Base-by-base conservation (phyloP, 1,140 invertebrate species). In the Drosophila truncata region DNA sequence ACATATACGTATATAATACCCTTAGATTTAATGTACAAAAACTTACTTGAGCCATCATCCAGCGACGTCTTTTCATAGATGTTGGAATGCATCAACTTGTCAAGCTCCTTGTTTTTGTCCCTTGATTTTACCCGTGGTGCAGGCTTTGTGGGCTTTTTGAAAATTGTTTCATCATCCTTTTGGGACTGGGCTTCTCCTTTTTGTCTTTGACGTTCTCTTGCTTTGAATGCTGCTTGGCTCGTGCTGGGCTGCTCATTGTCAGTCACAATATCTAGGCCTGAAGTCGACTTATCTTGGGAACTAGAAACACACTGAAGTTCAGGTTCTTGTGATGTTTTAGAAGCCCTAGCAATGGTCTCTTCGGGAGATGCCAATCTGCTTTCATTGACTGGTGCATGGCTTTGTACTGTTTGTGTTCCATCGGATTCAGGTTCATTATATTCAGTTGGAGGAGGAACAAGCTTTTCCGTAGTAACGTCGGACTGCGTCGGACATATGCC, bases 171-270 rank as follows among this genome's bases (percentile, higher is more conserved):
- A 23, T 63, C 20, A 4, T 57, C 35, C 0, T 3, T 29, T 18
- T 27, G n/a, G 23, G 13, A 2, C 25, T 25, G 7, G 7, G 16
- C 9, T 29, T 58, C n/a, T 9, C 7, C 3, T n/a, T 9, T 20
- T 23, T 23, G 14, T 2, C n/a, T 5, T 23, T 29, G 13, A 31
- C 29, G 13, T 29, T 44, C 44, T 67, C 18, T 29, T 9, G 69
- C 69, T 14, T 70, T 18, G 6, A 47, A 50, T 41, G 85, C 81
- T 1, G 66, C 70, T 31, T 11, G 42, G 20, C 85, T 88, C 0
- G 85, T 88, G 41, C 85, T 88, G 2, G 85, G 85, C 10, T n/a
- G 20, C 42, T 69, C 69, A 1, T 81, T 67, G 23, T 64, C 50
- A 11, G 8, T 23, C 50, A 14, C 50, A 10, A 54, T 23, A 9